Conservation (phyloP, 2,797 vertebrate species). For the Enteromius afrohamiltoni region DNA sequence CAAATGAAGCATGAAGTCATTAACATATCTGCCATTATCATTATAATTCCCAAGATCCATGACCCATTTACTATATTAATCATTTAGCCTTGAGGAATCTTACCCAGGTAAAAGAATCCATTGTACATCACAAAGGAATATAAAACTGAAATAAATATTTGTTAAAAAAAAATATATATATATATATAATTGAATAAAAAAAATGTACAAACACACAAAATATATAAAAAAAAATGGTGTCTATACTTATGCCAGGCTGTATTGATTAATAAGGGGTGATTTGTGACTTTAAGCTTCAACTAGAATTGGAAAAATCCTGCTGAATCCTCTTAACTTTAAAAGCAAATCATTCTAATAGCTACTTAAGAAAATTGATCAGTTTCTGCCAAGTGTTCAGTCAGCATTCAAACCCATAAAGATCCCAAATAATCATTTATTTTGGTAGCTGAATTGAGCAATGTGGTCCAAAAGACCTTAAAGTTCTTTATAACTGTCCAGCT, state of each 20-base stretch:
- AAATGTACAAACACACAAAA: not conserved
- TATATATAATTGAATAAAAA: not conserved
- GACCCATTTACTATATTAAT: constrained; percentile 36
- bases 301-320: not conserved
- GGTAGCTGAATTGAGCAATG: not conserved
- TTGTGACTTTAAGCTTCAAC: not conserved
- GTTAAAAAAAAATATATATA: not conserved
- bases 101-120: not conserved
- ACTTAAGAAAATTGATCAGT: not conserved
- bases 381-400: constrained; percentile 10
- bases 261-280: not conserved
- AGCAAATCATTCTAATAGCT: not conserved
- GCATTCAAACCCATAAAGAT: not conserved
- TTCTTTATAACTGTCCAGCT: no score
- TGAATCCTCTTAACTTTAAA: not conserved
- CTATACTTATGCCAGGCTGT: not conserved
- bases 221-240: not conserved
- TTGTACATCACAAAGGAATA: constrained; percentile 7
- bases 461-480: not conserved
- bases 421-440: not conserved
- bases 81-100: not conserved
- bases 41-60: constrained; percentile 18
- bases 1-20: constrained; percentile 2
- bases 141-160: not conserved
- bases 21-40: not conserved